These are phyloP conservation scores for Mobula hypostoma DNA, from an alignment of 2,113 vertebrate genomes.

Conservation along the genomic window DNA sequence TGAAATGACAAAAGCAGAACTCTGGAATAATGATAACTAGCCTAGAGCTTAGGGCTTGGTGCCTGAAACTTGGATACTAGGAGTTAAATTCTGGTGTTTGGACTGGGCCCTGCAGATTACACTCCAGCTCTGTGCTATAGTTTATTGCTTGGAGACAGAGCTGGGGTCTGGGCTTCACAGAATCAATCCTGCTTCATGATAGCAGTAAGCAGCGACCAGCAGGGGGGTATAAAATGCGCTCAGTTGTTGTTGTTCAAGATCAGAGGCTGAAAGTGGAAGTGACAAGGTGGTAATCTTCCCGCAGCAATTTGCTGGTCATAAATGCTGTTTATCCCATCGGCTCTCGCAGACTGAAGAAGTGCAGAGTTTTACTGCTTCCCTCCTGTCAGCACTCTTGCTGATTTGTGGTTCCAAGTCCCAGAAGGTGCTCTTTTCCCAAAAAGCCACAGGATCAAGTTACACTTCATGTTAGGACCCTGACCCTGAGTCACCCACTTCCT, in stretches of 20 bases:
- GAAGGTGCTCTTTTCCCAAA: constrained; percentile 2
- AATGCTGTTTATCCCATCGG: neutral
- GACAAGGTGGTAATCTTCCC: constrained; percentile 30
- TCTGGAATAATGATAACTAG: neutral
- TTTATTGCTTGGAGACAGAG: neutral
- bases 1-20: too few species aligned
- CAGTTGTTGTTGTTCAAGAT: neutral
- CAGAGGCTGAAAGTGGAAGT: constrained; percentile 23
- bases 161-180: neutral
- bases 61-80: neutral
- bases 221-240: neutral
- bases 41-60: neutral
- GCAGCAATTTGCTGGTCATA: constrained; percentile 15
- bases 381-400: constrained; percentile 16
- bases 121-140: too few species aligned
- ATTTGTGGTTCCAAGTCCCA: constrained; percentile 3
- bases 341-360: constrained; percentile 18
- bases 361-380: constrained; percentile 32
- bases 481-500: constrained; percentile 34
- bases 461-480: constrained; percentile 8
- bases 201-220: neutral
- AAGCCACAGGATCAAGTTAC: constrained; percentile 15
- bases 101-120: neutral
- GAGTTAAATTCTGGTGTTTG: neutral
- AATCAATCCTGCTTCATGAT: neutral